Base-by-base conservation (phyloP, 2,113 vertebrate genomes). In the Copsychus sechellarum region DNA sequence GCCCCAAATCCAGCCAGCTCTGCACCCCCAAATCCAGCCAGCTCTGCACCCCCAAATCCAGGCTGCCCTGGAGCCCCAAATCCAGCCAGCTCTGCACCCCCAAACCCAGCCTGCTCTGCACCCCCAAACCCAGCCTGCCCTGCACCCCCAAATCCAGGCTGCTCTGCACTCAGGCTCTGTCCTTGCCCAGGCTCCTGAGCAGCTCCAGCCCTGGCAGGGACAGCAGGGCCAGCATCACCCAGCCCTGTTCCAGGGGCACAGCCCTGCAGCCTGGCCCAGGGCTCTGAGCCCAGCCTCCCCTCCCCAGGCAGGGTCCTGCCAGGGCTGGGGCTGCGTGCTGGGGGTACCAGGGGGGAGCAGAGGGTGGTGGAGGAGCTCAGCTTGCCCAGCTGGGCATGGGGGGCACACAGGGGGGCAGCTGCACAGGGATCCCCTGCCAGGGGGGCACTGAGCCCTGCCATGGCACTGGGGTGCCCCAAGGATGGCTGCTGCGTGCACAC, bases 341-440 rank as follows among this genome's bases (percentile, higher is more conserved):
- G 21, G 57, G 25, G 7, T 26, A 26, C 25, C 50, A 51, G 50
- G 15, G 50, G 88, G n/a, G 98, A 97, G 58, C 98, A 60, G 26
- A 97, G 98, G 47, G 97, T 97, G 91, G 98, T 97, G 20, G 98
- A 98, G 14, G 97, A 90, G 50, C 98, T 94, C 15, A 98, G 96
- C 54, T 92, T 95, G 19, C 60, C 73, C 86, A 43, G 73, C 76
- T 3, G 60, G 18, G 2, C 6, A 23, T 5, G 8, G 8, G 91
- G 54, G 31, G 70, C 54, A 42, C 8, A 5, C 24, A 25, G 50
- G 26, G 48, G 25, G 14, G 48, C 48, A 50, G 60, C n/a, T 36
- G 77, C 79, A 67, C 45, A 23, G 9, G 84, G 65, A 12, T 95
- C 95, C 42, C 91, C 31, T 14, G 94, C 87, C 38, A 66, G 45